Percentiles rank a stretch among this genome's conserved stretches.
Conservation (phyloP, 2,113 vertebrate genomes). For the Pseudorasbora parva region DNA sequence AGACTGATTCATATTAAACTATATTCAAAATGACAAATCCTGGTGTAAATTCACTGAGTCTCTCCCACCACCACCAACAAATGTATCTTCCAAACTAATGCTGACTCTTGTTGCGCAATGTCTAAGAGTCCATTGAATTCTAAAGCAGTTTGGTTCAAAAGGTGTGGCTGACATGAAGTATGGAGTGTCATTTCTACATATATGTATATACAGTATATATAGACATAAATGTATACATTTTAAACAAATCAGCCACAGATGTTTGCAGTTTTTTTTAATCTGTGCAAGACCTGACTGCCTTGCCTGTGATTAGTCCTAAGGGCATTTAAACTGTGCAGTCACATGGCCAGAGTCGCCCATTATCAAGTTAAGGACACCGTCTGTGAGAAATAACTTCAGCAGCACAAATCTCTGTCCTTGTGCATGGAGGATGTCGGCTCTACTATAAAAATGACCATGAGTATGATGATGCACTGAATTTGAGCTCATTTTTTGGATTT, state of each 20-base stretch:
- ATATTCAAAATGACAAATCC: neutral
- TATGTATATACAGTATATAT: no score
- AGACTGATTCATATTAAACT: constrained; percentile 37
- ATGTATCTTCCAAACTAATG: neutral
- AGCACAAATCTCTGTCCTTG: neutral
- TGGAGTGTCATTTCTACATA: neutral
- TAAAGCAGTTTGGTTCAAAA: neutral
- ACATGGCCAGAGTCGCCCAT: constrained; percentile 26
- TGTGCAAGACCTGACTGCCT: neutral
- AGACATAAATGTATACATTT: neutral
- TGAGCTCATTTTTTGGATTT: neutral
- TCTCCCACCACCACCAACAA: neutral
- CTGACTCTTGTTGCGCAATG: neutral
- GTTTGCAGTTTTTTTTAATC: neutral
- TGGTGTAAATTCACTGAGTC: neutral
- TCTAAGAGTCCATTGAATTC: neutral
- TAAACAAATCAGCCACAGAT: neutral
- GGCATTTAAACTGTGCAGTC: constrained; percentile 35
- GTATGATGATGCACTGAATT: neutral
- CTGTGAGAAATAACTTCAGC: constrained; percentile 16
- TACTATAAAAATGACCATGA: neutral
- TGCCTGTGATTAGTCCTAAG: neutral
- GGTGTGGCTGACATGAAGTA: neutral
- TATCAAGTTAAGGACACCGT: constrained; percentile 37
- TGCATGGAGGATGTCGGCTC: neutral